Conservation (phyloP, 2,888 invertebrate species). For the Plemyria rubiginata region DNA sequence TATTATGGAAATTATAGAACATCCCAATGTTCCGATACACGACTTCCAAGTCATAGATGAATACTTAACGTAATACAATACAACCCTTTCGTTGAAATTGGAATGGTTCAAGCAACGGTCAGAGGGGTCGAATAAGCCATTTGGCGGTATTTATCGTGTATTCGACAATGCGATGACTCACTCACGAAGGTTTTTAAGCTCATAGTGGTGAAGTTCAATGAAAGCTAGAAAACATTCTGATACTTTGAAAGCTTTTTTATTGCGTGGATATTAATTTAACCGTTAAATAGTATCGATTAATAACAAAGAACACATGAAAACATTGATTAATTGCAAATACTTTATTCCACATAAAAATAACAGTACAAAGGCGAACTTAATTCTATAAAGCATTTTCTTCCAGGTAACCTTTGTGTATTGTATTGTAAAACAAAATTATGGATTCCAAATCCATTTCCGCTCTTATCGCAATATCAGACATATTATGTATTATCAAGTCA, state of each 20-base stretch:
- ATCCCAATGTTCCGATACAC: not conserved
- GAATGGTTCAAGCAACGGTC: slow-evolving; percentile 32
- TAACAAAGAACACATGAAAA: not conserved
- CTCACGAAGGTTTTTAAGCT: slow-evolving; percentile 35
- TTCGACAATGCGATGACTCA: slow-evolving; percentile 42
- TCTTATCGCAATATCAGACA: slow-evolving; percentile 1
- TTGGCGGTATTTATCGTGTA: slow-evolving; percentile 43
- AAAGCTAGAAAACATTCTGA: slow-evolving; percentile 10
- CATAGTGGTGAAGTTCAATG: slow-evolving; percentile 22
- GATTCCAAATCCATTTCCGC: not conserved
- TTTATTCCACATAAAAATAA: too few relatives aligned
- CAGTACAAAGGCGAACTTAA: too few relatives aligned
- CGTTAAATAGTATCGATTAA: not conserved
- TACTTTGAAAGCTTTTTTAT: not conserved
- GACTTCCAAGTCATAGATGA: slow-evolving; percentile 19
- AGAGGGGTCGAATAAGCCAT: slow-evolving; percentile 46
- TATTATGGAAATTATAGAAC: not conserved
- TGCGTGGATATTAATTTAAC: not conserved
- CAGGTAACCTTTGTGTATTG: too few relatives aligned
- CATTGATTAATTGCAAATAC: too few relatives aligned
- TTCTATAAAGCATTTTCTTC: too few relatives aligned
- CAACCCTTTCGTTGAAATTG: slow-evolving; percentile 24
- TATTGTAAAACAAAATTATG: not conserved
- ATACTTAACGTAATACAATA: slow-evolving; percentile 31
- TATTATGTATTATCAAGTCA: not conserved